Evolutionary conservation across 2,113 vertebrate genomes (phyloP).

Genomic region (Gasterosteus aculeatus): DNA sequence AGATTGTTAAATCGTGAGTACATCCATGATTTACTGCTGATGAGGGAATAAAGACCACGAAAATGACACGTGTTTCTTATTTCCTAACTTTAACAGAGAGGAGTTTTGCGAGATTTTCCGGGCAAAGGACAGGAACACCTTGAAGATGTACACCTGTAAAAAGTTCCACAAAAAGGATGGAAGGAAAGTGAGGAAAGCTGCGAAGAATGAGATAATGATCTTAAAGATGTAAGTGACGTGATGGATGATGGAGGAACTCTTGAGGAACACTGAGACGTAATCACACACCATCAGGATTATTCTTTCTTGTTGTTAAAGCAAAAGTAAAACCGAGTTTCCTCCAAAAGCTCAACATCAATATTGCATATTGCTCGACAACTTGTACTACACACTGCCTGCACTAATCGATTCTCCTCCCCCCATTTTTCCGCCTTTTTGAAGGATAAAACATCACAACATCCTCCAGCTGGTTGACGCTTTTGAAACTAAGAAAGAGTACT

Average conservation of each 20-base stretch:
- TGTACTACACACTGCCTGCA: neutral
- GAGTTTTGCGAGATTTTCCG: constrained; percentile 99
- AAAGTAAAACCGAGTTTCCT: neutral
- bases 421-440: constrained; percentile 59
- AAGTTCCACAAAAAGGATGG: constrained; percentile 98
- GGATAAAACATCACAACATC: constrained; percentile 98
- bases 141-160: constrained; percentile 98
- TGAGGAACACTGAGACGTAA: neutral
- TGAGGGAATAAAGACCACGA: neutral
- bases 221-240: constrained; percentile 91
- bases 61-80: constrained; percentile 1
- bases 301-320: neutral
- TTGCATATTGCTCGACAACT: too few species aligned
- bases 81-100: constrained; percentile 83
- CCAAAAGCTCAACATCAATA: neutral
- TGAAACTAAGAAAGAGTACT: constrained; percentile 98
- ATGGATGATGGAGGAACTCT: neutral
- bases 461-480: constrained; percentile 96
- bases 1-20: constrained; percentile 98
- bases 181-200: constrained; percentile 96
- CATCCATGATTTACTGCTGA: neutral
- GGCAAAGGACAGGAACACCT: constrained; percentile 94
- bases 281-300: constrained; percentile 13
- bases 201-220: constrained; percentile 98
- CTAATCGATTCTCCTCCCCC: constrained; percentile 1